Base-by-base conservation (phyloP, 2,888 invertebrate genomes). In the Junonia oenone region DNA sequence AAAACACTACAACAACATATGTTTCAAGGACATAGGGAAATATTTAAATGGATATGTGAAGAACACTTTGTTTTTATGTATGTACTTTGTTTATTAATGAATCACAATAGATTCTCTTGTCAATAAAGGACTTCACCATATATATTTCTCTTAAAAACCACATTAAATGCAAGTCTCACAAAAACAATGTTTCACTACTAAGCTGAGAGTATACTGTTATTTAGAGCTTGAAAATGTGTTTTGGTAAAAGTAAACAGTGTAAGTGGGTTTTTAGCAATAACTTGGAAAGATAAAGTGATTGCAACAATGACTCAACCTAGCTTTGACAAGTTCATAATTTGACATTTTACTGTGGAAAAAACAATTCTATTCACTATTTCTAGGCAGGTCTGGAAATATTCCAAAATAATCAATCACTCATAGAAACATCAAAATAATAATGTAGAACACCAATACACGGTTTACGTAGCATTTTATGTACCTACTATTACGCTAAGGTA, bases 261-360 rank as follows among this genome's bases (percentile, higher is more conserved):
- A 68, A 69, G 64, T 69, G 63, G 63, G 63, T 63, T 64, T 70
- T 62, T 62, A 69, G 77, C 69, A 75, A 72, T 72, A 73, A 73
- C 67, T 74, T 72, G 63, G 56, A 66, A 68, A 67, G 71, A 72
- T 73, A 76, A 71, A 75, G 74, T 74, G 72, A 75, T 79, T 72
- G 80, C 69, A 81, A 81, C 80, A 87, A 84, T 90, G 90, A 90
- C 86, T 90, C 90, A 90, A 90, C 87, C 86, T 72, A 75, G 82
- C 75, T 80, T 87, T 90, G 90, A 90, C 90, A 90, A 87, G 81
- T 83, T 81, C 83, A 86, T 71, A 73, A 72, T 87, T 89, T 90
- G 90, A 87, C 89, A 87, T 85, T 87, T 86, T 86, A 76, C 59
- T 68, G 71, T 69, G 73, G 77, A 82, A 87, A 84, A 84, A 88